Conservation (phyloP, 2,797 vertebrate genomes). For the Sebastes diaconus region DNA sequence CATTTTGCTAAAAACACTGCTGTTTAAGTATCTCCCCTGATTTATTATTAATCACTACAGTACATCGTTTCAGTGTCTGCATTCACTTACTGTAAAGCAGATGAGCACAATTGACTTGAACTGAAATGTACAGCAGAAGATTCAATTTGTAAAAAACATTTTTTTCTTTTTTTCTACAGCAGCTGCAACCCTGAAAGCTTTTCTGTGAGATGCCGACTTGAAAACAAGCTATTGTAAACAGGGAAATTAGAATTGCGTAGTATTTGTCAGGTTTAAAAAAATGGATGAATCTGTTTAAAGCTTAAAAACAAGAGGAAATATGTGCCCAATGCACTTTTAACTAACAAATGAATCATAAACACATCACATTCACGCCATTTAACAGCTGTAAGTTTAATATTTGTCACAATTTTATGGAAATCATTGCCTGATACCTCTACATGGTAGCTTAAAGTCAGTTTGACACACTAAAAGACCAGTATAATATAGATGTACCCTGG, state of each 20-base stretch:
- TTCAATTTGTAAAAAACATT: neutral
- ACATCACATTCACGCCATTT: neutral
- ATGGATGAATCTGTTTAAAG: neutral
- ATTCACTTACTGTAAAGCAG: neutral
- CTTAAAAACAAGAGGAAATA: neutral
- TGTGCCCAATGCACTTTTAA: neutral
- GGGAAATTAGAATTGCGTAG: neutral
- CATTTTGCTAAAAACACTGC: neutral
- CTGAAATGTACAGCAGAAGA: neutral
- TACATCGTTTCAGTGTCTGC: neutral
- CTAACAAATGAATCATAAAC: neutral
- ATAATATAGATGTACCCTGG: neutral
- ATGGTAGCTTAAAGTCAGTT: neutral
- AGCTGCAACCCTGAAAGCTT: neutral
- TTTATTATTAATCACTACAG: neutral
- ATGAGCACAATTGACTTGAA: neutral
- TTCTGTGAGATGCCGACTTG: neutral
- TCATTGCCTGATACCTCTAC: neutral
- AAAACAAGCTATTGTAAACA: neutral
- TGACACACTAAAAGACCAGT: neutral
- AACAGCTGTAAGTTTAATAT: neutral
- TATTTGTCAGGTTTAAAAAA: neutral
- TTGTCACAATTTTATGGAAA: neutral
- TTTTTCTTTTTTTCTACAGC: neutral
- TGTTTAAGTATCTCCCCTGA: neutral